Evolutionary conservation across 2,888 invertebrate species (phyloP), one percentile per base, ranked within the genome.

Genomic region (Elmis aenea): DNA sequence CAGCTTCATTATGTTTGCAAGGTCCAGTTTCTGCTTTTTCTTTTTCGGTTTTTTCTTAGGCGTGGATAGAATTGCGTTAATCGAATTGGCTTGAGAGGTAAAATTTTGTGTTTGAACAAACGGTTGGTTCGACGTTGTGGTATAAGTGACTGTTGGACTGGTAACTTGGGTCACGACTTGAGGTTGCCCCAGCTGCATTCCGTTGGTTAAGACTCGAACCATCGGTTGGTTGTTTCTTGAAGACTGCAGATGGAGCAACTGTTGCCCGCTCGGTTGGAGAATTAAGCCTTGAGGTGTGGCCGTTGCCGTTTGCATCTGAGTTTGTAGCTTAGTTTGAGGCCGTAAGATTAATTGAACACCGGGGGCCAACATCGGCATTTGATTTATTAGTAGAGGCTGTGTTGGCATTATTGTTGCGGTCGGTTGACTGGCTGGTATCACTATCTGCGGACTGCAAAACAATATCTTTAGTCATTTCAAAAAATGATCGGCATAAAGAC

Each of bases 1-100:
- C 41, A 83, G 70, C 62, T 83, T 83, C 77, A 83, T 83, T 21
- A 83, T 79, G 64, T 81, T 82, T 32, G 81, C 82, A 51, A 83
- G 71, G 64, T 83, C 83, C 33, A 83, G 62, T 57, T 78, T 77
- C 20, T 70, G 70, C 33, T 71, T 71, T 51, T 70, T 72, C 29
- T 71, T 66, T 48, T 73, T 73, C 42, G 71, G 70, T 57, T 75
- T 76, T 54, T 77, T 76, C 54, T 76, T 76, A 15, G 73, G 71
- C 25, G 69, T 68, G n/a, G 67, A 68, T 10, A 48, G 12, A 66
- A 46, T 46, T 4, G 16, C 10, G 18, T 8, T 6, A 8, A 6
- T 5, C 2, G 38, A 23, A 11, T 26, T 33, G 3, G 23, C 20
- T 5, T 38, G 37, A 5, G 42, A 15, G n/a, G 32, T 22, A 9